These are phyloP conservation scores for Drosophila crucigera DNA, from an alignment of 2,888 invertebrate genomes.

Conservation along the genomic window DNA sequence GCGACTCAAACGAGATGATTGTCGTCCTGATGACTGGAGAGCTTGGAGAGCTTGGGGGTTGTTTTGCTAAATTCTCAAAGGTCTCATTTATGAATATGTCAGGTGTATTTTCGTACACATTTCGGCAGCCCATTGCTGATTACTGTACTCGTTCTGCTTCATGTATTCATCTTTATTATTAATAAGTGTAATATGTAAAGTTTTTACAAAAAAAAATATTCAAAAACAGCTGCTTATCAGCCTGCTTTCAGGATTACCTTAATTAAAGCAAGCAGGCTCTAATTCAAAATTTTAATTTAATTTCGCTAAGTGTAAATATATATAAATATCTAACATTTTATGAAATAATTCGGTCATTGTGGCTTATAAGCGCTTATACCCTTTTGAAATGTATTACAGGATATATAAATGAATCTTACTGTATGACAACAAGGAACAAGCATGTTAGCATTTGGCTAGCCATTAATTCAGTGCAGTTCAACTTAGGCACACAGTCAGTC, in stretches of 20 bases:
- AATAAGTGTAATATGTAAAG: not conserved
- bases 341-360: too few species aligned
- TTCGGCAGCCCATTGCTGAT: conserved; percentile 20
- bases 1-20: conserved; percentile 61
- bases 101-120: not conserved
- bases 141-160: conserved; percentile 4
- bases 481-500: conserved; percentile 31
- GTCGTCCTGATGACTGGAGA: conserved; percentile 36
- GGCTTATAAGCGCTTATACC: not conserved
- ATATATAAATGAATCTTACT: conserved; percentile 5
- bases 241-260: conserved; percentile 42
- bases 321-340: not conserved
- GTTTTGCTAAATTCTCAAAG: conserved; percentile 5
- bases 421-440: conserved; percentile 14
- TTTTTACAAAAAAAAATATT: not conserved
- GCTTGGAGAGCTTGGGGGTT: conserved; percentile 35
- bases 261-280: conserved; percentile 38
- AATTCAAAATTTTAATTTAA: not conserved
- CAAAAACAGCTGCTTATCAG: not conserved
- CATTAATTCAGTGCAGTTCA: conserved; percentile 8
- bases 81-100: not conserved
- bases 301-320: not conserved
- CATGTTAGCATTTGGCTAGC: conserved; percentile 5
- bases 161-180: conserved; percentile 7
- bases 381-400: not conserved